phyloP scores from a whole-genome alignment of 1,140 invertebrate species.

The Drosophila pectinifera region DNA sequence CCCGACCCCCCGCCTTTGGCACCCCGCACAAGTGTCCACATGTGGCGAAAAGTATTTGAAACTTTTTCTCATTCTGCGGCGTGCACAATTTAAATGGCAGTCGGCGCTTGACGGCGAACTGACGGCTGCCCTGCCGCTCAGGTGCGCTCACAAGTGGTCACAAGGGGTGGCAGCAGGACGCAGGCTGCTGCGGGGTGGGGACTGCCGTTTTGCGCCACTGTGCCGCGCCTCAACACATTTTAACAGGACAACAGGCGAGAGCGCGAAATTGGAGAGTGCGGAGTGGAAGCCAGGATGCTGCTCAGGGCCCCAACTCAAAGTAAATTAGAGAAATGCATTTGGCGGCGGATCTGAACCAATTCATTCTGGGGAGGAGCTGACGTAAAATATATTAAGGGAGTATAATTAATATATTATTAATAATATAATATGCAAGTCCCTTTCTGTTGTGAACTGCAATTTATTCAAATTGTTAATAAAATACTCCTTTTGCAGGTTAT shows the following conservation, averaged over 20 bases:
- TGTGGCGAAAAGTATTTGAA: constrained; percentile 63
- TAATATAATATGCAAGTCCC: too few relatives aligned
- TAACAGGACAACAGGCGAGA: constrained; percentile 57
- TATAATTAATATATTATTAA: too few relatives aligned
- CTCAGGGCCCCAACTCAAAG: constrained; percentile 5
- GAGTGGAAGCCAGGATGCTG: neutral
- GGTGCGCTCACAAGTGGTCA: constrained; percentile 72
- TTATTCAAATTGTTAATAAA: neutral
- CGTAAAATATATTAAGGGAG: neutral
- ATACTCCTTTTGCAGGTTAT: too few relatives aligned
- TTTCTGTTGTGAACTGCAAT: neutral
- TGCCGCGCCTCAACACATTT: constrained; percentile 66
- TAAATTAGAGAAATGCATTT: constrained; percentile 8
- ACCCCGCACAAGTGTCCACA: constrained; percentile 68
- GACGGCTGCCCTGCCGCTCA: constrained; percentile 71
- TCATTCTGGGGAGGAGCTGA: neutral
- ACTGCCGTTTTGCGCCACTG: constrained; percentile 55
- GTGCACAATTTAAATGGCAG: constrained; percentile 77
- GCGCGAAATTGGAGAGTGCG: constrained; percentile 7
- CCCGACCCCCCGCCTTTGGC: neutral
- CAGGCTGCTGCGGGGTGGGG: constrained; percentile 2
- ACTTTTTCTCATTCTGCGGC: constrained; percentile 56
- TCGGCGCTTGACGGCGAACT: constrained; percentile 47
- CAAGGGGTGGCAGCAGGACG: constrained; percentile 34
- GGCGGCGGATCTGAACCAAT: too few relatives aligned